phyloP scores from a whole-genome alignment of 1,140 invertebrate genomes.

The Megalonaias nervosa region DNA sequence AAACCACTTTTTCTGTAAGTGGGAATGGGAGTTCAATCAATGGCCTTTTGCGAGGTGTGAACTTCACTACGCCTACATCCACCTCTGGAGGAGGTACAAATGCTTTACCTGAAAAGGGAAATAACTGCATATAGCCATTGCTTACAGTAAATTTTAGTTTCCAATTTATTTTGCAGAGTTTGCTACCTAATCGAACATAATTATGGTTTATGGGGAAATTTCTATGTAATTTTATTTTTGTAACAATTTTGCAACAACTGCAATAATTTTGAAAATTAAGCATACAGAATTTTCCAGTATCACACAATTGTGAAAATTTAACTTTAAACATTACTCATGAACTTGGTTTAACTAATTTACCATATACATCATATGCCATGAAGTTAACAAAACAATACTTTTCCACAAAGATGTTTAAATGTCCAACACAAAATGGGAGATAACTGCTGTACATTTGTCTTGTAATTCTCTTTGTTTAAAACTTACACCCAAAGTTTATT shows the following conservation, averaged over 20 bases:
- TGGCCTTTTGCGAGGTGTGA: slow-evolving; percentile 86
- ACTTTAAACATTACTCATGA: no score
- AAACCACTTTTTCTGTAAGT: slow-evolving; percentile 91
- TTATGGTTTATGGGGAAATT: neutral
- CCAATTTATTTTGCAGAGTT: neutral
- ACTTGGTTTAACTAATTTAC: no score
- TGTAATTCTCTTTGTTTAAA: no score
- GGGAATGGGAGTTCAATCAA: slow-evolving; percentile 85
- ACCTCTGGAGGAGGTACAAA: slow-evolving; percentile 97
- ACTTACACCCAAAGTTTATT: no score
- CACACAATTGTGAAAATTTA: no score
- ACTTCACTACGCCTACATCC: slow-evolving; percentile 94
- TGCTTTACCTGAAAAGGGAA: slow-evolving; percentile 76
- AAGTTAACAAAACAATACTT: no score
- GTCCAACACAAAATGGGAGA: no score
- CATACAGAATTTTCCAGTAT: neutral
- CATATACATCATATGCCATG: no score
- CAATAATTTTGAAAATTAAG: neutral
- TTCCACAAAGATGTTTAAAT: no score
- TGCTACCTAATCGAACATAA: neutral
- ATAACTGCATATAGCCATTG: neutral
- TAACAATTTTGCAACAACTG: neutral
- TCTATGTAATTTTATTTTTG: neutral
- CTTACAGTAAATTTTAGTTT: neutral
- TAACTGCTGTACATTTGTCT: no score